Percentiles rank a stretch among this genome's conserved stretches.
Conservation (phyloP, 1,140 invertebrate genomes). For the Cyphomyrmex costatus region DNA sequence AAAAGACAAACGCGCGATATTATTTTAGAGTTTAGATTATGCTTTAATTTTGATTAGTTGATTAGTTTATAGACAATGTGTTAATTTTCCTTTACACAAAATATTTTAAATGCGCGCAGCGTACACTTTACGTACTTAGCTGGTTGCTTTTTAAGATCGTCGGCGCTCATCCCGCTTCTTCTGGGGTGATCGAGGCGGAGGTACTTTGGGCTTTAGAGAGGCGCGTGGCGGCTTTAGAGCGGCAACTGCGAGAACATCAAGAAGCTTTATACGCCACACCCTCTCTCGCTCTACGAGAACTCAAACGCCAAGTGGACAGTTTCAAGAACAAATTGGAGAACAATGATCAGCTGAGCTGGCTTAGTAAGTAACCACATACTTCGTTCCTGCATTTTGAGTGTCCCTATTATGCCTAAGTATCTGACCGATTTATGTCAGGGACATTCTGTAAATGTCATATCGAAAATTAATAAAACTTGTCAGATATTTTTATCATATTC, state of each 20-base stretch:
- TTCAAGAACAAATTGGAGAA: conserved; percentile 91
- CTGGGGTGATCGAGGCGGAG: conserved; percentile 87
- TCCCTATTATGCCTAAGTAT: neutral
- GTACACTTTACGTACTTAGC: neutral
- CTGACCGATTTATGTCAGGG: neutral
- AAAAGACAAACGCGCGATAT: neutral
- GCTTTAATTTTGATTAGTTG: too few relatives aligned
- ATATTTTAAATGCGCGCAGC: neutral
- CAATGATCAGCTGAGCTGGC: conserved; percentile 91
- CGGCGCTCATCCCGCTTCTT: conserved; percentile 83
- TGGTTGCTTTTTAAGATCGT: conserved; percentile 80
- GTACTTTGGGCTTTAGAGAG: conserved; percentile 86
- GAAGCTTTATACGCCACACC: conserved; percentile 83
- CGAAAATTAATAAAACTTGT: neutral
- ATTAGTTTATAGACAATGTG: too few relatives aligned
- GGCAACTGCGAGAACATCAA: conserved; percentile 86
- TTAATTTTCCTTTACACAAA: neutral
- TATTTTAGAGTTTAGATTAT: too few relatives aligned
- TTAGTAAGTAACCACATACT: conserved; percentile 86
- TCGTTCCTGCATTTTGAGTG: conserved; percentile 6
- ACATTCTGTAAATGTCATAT: neutral
- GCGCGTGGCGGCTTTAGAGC: conserved; percentile 89
- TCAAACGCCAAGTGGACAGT: conserved; percentile 89
- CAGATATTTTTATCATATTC: neutral
- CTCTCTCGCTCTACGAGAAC: conserved; percentile 87